Evolutionary conservation across 64 coral and sea anemone species (phyloP).

Genomic region (Astreopora myriophthalma): DNA sequence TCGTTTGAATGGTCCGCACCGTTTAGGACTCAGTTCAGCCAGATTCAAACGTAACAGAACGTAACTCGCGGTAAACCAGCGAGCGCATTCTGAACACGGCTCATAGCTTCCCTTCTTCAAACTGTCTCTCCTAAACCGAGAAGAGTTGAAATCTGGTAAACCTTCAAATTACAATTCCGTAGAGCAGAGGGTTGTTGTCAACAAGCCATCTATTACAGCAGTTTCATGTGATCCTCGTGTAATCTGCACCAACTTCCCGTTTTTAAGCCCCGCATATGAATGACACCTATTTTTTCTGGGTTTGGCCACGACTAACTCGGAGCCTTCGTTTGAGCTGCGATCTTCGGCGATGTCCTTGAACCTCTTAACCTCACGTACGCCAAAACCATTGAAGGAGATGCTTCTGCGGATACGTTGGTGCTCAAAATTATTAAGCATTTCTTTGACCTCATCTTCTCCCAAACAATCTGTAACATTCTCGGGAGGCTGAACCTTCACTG

Average conservation of each 20-base stretch:
- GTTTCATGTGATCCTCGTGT: background rate
- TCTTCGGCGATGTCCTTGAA: background rate
- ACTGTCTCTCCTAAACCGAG: too few species aligned
- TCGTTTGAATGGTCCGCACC: too few species aligned
- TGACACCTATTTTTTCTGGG: background rate
- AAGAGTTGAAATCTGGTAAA: too few species aligned
- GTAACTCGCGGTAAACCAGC: too few species aligned
- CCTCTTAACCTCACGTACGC: background rate
- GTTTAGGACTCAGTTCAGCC: too few species aligned
- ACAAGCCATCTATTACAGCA: background rate
- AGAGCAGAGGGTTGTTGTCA: background rate
- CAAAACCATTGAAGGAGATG: background rate
- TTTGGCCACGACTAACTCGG: background rate
- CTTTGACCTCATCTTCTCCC: background rate
- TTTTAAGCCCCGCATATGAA: conserved; percentile 5
- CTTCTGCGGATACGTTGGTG: background rate
- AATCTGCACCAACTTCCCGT: background rate
- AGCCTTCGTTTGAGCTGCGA: background rate
- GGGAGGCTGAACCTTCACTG: background rate
- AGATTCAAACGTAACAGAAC: too few species aligned
- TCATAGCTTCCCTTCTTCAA: too few species aligned
- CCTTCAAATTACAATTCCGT: conserved; percentile 4
- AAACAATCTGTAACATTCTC: background rate
- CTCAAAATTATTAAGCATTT: background rate
- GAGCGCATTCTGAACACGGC: too few species aligned